phyloP scores from a whole-genome alignment of 2,888 invertebrate species.

The Sisyra nigra region DNA sequence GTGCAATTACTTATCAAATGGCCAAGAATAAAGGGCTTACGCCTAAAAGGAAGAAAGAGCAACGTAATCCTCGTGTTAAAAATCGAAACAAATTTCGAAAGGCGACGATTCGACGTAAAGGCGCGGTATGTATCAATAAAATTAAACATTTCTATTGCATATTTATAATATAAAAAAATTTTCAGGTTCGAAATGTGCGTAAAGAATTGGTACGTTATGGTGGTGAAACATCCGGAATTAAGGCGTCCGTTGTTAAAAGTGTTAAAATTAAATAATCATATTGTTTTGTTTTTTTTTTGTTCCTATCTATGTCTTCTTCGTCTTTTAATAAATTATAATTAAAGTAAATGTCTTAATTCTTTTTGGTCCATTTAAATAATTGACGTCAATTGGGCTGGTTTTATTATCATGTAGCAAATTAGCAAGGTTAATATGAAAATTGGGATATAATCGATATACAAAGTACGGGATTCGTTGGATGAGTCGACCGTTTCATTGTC shows the following conservation, averaged over 20 bases:
- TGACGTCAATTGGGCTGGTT: too few species aligned
- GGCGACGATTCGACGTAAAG: conserved; percentile 83
- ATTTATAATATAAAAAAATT: conserved; percentile 10
- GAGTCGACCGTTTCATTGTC: too few species aligned
- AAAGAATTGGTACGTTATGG: conserved; percentile 69
- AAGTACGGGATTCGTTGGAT: too few species aligned
- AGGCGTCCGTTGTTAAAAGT: conserved; percentile 74
- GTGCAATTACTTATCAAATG: conserved; percentile 85
- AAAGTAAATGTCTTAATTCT: too few species aligned
- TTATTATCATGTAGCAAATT: too few species aligned
- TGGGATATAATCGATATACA: too few species aligned
- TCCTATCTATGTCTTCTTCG: too few species aligned
- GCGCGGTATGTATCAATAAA: conserved; percentile 46
- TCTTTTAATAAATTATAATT: too few species aligned
- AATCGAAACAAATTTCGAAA: conserved; percentile 84
- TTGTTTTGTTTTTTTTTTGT: too few species aligned
- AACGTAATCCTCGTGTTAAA: conserved; percentile 89
- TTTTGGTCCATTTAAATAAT: too few species aligned
- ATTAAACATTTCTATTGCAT: not conserved
- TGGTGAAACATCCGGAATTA: conserved; percentile 91
- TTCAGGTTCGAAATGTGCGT: conserved; percentile 57
- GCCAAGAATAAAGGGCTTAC: conserved; percentile 91
- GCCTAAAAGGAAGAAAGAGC: conserved; percentile 79
- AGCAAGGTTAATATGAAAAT: too few species aligned
- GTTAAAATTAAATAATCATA: conserved; percentile 58